Evolutionary conservation across 2,888 invertebrate species (phyloP).

Genomic region (Volucella bombylans): DNA sequence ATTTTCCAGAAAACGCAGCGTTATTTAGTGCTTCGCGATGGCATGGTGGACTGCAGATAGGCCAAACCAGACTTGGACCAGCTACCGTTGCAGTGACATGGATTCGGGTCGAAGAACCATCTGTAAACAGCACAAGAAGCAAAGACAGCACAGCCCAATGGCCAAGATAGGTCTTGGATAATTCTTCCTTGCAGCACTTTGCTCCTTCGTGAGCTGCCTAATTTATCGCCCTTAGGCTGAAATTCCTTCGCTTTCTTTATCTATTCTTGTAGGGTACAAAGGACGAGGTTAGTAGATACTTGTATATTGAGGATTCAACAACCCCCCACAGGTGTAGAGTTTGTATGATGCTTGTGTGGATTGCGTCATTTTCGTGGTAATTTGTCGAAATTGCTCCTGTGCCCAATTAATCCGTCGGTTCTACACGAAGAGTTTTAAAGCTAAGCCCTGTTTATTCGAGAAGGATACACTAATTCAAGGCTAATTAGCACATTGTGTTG

Average conservation of each 20-base stretch:
- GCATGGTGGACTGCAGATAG: conserved; percentile 11
- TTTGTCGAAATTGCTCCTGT: conserved; percentile 29
- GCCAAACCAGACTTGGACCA: conserved; percentile 11
- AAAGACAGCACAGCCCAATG: not conserved
- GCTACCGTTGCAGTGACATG: not conserved
- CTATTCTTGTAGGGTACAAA: not conserved
- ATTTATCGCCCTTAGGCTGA: conserved; percentile 55
- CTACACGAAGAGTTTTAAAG: conserved; percentile 28
- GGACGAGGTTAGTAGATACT: not conserved
- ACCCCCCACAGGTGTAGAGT: not conserved
- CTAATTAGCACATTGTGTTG: conserved; percentile 48
- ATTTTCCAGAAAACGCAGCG: conserved; percentile 41
- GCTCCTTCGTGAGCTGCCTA: conserved; percentile 55
- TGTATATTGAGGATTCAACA: not conserved
- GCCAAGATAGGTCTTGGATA: conserved; percentile 7
- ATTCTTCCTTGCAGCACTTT: conserved; percentile 41
- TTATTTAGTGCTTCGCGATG: conserved; percentile 47
- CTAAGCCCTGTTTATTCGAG: conserved; percentile 35
- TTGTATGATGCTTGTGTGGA: conserved; percentile 7
- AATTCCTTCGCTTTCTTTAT: conserved; percentile 21
- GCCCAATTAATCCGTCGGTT: conserved; percentile 44
- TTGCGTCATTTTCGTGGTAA: conserved; percentile 31
- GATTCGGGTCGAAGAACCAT: conserved; percentile 9
- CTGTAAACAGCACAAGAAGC: conserved; percentile 25
- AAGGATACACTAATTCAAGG: conserved; percentile 24